Conservation (phyloP, 2,113 vertebrate species). For the Xyliphius kryptos region DNA sequence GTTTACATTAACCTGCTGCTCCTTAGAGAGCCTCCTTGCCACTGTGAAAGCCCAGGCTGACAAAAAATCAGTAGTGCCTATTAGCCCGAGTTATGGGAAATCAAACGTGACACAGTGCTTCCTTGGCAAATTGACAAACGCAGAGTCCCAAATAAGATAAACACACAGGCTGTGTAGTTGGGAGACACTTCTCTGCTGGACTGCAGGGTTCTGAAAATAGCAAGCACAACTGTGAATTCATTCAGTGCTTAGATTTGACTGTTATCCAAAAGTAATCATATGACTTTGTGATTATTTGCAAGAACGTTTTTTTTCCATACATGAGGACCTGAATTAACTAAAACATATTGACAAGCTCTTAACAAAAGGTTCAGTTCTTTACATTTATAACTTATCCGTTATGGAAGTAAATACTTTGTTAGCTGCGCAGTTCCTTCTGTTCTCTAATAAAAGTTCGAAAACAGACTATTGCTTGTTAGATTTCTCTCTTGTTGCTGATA, state of each 20-base stretch:
- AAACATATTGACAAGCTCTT: too few relatives aligned
- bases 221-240: too few relatives aligned
- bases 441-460: too few relatives aligned
- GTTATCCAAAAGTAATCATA: neutral
- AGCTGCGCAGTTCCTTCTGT: too few relatives aligned
- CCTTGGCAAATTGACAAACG: slow-evolving; percentile 48
- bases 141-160: slow-evolving; percentile 39
- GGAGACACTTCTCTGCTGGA: too few relatives aligned
- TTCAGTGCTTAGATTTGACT: slow-evolving; percentile 9
- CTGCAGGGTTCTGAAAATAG: too few relatives aligned
- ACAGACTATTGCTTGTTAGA: too few relatives aligned
- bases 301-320: neutral
- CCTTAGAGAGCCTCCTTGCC: slow-evolving; percentile 32
- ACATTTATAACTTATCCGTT: too few relatives aligned
- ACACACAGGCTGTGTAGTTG: slow-evolving; percentile 1
- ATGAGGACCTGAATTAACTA: neutral
- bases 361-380: too few relatives aligned
- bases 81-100: slow-evolving; percentile 56
- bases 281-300: neutral
- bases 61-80: slow-evolving; percentile 49
- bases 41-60: slow-evolving; percentile 49
- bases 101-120: slow-evolving; percentile 52
- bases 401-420: too few relatives aligned
- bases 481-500: too few relatives aligned
- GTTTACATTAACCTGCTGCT: slow-evolving; percentile 46